phyloP scores from a whole-genome alignment of 2,113 vertebrate genomes.

The Ammodytes marinus region DNA sequence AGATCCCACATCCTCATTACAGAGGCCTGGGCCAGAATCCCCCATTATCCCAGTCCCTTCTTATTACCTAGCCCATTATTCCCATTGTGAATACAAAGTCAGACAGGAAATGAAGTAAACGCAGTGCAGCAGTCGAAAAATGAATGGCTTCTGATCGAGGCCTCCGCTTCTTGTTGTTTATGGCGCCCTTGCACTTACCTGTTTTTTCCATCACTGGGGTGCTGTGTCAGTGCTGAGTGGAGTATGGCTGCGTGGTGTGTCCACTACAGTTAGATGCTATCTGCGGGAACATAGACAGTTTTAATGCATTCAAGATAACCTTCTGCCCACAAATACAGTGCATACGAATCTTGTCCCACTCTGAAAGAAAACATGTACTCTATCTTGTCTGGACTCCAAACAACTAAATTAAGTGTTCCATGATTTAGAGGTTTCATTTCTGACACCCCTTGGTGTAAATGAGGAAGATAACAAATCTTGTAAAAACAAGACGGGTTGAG shows the following conservation, averaged over 20 bases:
- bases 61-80: conserved; percentile 79
- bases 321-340: no score
- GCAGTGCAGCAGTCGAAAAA: conserved; percentile 63
- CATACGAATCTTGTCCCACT: not conserved
- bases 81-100: conserved; percentile 73
- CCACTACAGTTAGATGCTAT: conserved; percentile 22
- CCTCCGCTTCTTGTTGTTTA: conserved; percentile 66
- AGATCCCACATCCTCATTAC: conserved; percentile 71
- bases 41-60: conserved; percentile 74
- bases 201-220: conserved; percentile 69
- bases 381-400: not conserved
- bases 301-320: not conserved
- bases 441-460: not conserved
- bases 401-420: not conserved
- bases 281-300: conserved; percentile 1
- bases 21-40: conserved; percentile 67
- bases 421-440: not conserved
- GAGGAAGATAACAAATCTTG: not conserved
- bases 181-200: conserved; percentile 73
- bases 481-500: not conserved
- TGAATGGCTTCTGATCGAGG: conserved; percentile 80
- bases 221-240: conserved; percentile 65
- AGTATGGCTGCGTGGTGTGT: conserved; percentile 39
- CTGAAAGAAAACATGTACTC: not conserved
- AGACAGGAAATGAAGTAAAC: conserved; percentile 84